These are phyloP conservation scores for Zaprionus kolodkinae DNA, from an alignment of 1,140 invertebrate genomes.

Conservation along the genomic window DNA sequence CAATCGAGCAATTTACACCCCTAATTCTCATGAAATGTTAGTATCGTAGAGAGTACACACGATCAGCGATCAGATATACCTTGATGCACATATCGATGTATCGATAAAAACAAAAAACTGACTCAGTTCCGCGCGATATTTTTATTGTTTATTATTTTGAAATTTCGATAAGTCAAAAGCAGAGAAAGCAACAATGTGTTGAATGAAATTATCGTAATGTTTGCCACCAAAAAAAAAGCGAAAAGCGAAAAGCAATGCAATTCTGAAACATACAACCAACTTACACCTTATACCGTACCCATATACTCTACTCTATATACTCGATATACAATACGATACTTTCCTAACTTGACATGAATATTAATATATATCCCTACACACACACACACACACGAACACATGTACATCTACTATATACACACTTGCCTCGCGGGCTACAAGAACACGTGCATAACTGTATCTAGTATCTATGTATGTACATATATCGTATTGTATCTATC, in stretches of 20 bases:
- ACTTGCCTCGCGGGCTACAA: neutral
- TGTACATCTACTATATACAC: neutral
- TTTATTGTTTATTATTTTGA: constrained; percentile 47
- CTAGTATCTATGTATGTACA: constrained; percentile 27
- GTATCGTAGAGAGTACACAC: constrained; percentile 44
- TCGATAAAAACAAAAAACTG: constrained; percentile 7
- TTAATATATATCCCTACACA: neutral
- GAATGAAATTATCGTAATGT: constrained; percentile 38
- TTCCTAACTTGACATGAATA: neutral
- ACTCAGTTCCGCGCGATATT: constrained; percentile 22
- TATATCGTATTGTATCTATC: constrained; percentile 20
- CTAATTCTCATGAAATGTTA: constrained; percentile 32
- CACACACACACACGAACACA: neutral
- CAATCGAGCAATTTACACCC: constrained; percentile 83
- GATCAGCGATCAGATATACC: constrained; percentile 35
- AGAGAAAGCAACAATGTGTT: constrained; percentile 31
- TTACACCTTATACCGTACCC: constrained; percentile 18
- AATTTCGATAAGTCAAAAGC: constrained; percentile 54
- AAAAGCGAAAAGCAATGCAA: constrained; percentile 10
- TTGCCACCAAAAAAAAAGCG: constrained; percentile 20
- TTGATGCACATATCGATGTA: neutral
- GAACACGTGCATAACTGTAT: constrained; percentile 7
- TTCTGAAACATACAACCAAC: constrained; percentile 13
- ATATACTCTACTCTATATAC: constrained; percentile 23
- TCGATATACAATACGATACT: constrained; percentile 24